Base-by-base conservation (phyloP, 2,888 invertebrate species). In the Ormyrus rosae region DNA sequence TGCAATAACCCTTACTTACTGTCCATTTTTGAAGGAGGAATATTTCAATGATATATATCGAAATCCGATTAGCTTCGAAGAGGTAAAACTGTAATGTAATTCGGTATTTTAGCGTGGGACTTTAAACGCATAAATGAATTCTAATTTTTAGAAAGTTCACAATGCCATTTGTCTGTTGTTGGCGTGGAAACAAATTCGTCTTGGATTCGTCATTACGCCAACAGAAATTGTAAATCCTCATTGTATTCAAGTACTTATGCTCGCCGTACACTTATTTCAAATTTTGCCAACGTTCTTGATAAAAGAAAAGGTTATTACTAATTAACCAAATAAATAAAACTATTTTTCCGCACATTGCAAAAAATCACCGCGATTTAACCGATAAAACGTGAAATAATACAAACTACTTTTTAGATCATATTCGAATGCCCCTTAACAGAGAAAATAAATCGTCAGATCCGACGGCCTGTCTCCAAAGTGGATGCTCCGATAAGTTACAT, bases 161-260 rank as follows among this genome's bases (percentile, higher is more conserved):
- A 95, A 95, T 82, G 93, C 93, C 1, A 91, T 92, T 81, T 89
- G 92, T 53, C 88, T 93, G 55, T 91, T 92, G 34, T 92, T 92
- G 84, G 92, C 93, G 7, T 92, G 94, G 91, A 92, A 91, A 82
- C 86, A 89, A 77, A 88, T 94, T 56, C 91, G 92, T 67, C 88
- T 94, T 5, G 93, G 93, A 83, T 93, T 93, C 85, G 91, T 92
- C 5, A 84, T 94, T 65, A 88, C 85, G 13, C 93, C 93, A 19
- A 88, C 87, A 69, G 92, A 93, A 81, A 92, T 94, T 77, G 86
- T 92, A 1, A 73, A 91, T 45, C 93, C 93, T 0, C 93, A 93
- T 87, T 91, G 91, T 81, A 87, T 94, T 60, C 92, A 93, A 83
- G 93, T 94, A 92, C 80, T 94, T 13, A 92, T 94, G 90, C 87